Evolutionary conservation across 2,888 invertebrate species (phyloP).

Genomic region (Rotaria magnacalcarata): DNA sequence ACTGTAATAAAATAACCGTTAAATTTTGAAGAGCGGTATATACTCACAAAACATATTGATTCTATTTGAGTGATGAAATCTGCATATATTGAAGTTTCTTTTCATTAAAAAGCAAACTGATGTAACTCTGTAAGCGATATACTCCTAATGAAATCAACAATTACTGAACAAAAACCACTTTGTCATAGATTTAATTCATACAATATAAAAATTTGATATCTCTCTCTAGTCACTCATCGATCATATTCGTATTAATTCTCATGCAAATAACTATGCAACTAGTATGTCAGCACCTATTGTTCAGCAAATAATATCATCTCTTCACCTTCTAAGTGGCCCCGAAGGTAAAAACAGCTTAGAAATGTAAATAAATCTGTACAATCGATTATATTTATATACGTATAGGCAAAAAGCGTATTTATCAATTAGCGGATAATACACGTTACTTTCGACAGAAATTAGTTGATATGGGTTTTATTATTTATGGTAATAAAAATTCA

Average conservation of each 20-base stretch:
- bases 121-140: no score
- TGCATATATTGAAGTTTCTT: no score
- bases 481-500: constrained; percentile 84
- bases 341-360: constrained; percentile 61
- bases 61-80: no score
- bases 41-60: no score
- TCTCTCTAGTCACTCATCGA: constrained; percentile 64
- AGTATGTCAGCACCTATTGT: constrained; percentile 83
- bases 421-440: constrained; percentile 74
- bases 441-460: constrained; percentile 74
- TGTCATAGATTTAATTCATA: no score
- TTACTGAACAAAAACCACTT: no score
- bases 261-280: constrained; percentile 78
- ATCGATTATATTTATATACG: neutral
- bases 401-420: constrained; percentile 62
- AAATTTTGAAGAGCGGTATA: no score
- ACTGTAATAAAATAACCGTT: no score
- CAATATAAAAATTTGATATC: no score
- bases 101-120: no score
- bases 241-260: constrained; percentile 73
- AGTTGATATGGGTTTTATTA: constrained; percentile 81
- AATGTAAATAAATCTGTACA: neutral
- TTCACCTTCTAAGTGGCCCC: constrained; percentile 78
- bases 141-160: no score
- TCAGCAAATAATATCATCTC: constrained; percentile 81